A percentile compares a stretch with the other conserved stretches of the same genome.
Conservation (phyloP, 2,113 vertebrate species). For the Onychostruthus taczanowskii region DNA sequence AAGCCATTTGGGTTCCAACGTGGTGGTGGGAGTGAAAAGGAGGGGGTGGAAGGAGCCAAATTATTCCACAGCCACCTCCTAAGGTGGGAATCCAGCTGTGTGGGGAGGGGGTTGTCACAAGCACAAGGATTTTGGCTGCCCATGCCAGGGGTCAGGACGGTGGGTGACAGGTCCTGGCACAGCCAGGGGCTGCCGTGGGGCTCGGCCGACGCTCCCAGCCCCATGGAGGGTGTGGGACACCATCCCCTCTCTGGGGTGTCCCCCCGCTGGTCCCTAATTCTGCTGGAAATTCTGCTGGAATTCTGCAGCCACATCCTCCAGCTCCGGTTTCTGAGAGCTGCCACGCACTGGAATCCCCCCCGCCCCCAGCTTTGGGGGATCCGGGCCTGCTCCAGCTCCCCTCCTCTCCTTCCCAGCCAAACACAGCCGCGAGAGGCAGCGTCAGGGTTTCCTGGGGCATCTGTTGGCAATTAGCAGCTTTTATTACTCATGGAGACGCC, state of each 20-base stretch:
- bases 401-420: neutral
- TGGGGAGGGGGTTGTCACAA: neutral
- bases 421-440: neutral
- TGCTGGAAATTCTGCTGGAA: neutral
- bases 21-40: neutral
- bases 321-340: neutral
- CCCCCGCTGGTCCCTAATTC: fast-evolving
- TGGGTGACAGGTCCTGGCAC: neutral
- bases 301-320: neutral
- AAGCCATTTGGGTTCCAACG: neutral
- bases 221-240: fast-evolving
- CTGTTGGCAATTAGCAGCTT: slow-evolving; percentile 74
- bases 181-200: neutral
- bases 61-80: neutral
- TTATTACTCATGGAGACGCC: slow-evolving; percentile 68
- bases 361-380: fast-evolving
- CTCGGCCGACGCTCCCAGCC: fast-evolving
- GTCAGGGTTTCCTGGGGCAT: slow-evolving; percentile 67
- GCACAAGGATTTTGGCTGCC: fast-evolving
- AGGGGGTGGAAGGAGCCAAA: fast-evolving
- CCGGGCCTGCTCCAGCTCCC: neutral
- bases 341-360: neutral
- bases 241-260: fast-evolving
- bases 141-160: fast-evolving
- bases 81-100: neutral